phyloP scores from a whole-genome alignment of 1,140 invertebrate species.

The Wiebesia pumilae region DNA sequence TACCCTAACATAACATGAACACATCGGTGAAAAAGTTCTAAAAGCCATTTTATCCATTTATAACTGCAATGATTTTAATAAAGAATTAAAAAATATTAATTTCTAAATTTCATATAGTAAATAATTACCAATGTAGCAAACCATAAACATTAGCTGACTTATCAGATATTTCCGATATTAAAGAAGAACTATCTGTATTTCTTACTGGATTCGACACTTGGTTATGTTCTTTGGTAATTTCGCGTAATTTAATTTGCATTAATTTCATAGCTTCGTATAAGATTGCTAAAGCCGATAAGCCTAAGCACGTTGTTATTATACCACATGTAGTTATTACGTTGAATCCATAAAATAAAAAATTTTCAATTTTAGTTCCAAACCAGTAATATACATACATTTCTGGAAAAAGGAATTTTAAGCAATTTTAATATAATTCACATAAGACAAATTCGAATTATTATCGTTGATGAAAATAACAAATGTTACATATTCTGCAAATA shows the following conservation, averaged over 20 bases:
- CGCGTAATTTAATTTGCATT: constrained; percentile 63
- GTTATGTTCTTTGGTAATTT: constrained; percentile 49
- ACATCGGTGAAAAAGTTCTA: constrained; percentile 69
- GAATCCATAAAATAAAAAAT: constrained; percentile 77
- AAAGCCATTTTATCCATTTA: constrained; percentile 60
- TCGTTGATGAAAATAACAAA: too few species aligned
- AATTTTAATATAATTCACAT: too few species aligned
- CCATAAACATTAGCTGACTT: constrained; percentile 46
- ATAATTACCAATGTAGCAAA: constrained; percentile 58
- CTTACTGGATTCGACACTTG: constrained; percentile 39
- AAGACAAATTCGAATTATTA: too few species aligned
- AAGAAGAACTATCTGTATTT: constrained; percentile 64
- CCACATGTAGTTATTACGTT: constrained; percentile 71
- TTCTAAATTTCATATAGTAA: constrained; percentile 21
- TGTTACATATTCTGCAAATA: too few species aligned
- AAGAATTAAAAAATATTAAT: background rate
- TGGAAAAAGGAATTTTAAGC: constrained; percentile 26
- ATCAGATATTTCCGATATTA: constrained; percentile 63
- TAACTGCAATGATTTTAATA: constrained; percentile 55
- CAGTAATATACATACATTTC: constrained; percentile 79
- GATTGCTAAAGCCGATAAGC: constrained; percentile 74
- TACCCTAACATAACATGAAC: constrained; percentile 81
- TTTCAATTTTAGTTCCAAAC: constrained; percentile 76
- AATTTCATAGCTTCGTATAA: constrained; percentile 78
- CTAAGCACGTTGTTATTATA: constrained; percentile 76